Conservation (phyloP, 2,797 vertebrate species). For the Oryzias dopingdopingensis region DNA sequence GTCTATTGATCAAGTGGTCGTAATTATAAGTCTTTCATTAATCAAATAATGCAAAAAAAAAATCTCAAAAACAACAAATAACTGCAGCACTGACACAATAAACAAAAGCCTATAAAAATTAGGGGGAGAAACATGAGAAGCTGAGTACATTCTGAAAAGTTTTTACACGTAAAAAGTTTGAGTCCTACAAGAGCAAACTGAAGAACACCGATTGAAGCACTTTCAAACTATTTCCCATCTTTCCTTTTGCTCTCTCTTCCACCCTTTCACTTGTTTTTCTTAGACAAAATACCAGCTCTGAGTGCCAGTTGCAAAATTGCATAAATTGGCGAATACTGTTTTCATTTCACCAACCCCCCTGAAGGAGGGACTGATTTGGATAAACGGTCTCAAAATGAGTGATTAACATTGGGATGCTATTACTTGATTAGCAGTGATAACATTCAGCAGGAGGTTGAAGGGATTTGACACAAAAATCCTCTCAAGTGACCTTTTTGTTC, state of each 20-base stretch:
- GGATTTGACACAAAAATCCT: constrained; percentile 20
- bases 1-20: no score
- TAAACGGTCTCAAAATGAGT: constrained; percentile 45
- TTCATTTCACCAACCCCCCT: constrained; percentile 41
- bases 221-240: constrained; percentile 7
- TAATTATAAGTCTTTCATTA: no score
- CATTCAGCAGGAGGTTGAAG: constrained; percentile 22
- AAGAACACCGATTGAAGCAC: constrained; percentile 20
- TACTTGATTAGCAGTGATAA: constrained; percentile 40
- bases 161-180: background rate
- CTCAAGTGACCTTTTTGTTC: constrained; percentile 40
- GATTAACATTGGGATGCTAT: constrained; percentile 34
- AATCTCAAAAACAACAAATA: no score
- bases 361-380: constrained; percentile 57
- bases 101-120: no score
- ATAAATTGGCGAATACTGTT: constrained; percentile 46
- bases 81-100: no score
- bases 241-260: constrained; percentile 18
- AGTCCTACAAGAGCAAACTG: constrained; percentile 4
- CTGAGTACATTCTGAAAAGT: background rate
- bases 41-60: no score
- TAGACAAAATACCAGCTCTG: constrained; percentile 44
- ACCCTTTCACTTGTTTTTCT: constrained; percentile 41
- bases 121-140: background rate
- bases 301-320: constrained; percentile 24